Percentiles rank a stretch among this genome's conserved stretches.
phyloP scores from a whole-genome alignment of 2,113 vertebrate genomes.

The Cariama cristata region DNA sequence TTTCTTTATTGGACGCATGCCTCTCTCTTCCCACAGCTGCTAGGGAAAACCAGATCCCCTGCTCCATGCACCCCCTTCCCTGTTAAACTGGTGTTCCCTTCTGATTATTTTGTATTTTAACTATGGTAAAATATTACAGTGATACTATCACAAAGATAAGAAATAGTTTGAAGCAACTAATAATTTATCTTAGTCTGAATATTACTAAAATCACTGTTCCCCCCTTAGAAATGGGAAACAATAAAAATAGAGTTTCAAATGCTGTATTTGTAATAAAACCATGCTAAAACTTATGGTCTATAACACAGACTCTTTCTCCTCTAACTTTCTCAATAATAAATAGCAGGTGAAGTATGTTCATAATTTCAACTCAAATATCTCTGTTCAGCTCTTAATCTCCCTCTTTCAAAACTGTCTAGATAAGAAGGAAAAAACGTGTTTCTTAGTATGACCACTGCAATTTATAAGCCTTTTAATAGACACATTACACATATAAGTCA shows the following conservation, averaged over 20 bases:
- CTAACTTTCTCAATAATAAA: not conserved
- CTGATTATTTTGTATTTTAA: not conserved
- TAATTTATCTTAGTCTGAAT: not conserved
- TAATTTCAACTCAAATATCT: not conserved
- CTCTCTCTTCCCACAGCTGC: not conserved
- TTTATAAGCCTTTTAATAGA: not conserved
- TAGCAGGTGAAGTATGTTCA: not conserved
- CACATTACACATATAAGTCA: not conserved
- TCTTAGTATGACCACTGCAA: slow-evolving; percentile 15
- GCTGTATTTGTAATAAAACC: not conserved
- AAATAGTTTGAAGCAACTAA: not conserved
- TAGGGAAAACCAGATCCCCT: not conserved
- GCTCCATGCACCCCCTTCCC: not conserved
- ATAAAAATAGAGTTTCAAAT: not conserved
- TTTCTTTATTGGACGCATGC: not conserved
- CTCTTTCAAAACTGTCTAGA: slow-evolving; percentile 19
- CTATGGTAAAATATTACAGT: not conserved
- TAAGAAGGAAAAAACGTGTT: not conserved
- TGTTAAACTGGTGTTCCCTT: not conserved
- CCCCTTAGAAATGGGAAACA: not conserved
- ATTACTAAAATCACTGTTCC: not conserved
- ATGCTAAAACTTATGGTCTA: not conserved
- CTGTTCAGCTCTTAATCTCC: slow-evolving; percentile 4
- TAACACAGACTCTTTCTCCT: not conserved
- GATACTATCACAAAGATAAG: not conserved